phyloP scores from a whole-genome alignment of 2,888 invertebrate species.

The Drosophila setosimentum region DNA sequence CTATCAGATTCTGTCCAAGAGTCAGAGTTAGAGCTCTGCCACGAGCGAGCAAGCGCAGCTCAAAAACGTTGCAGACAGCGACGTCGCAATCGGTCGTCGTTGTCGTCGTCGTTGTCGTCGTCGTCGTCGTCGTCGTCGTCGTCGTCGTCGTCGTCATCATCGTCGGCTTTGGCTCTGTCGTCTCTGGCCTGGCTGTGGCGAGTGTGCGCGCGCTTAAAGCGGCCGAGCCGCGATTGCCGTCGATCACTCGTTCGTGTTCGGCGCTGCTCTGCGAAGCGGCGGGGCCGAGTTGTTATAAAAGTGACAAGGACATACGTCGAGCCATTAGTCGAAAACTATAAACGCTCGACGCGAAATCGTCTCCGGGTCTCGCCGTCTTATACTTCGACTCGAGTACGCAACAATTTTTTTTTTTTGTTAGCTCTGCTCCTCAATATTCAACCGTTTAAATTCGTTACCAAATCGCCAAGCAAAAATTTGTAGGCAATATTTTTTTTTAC shows the following conservation, averaged over 20 bases:
- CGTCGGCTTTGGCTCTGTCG: slow-evolving; percentile 16
- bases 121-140: background rate
- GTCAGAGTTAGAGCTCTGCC: slow-evolving; percentile 41
- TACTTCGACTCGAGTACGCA: slow-evolving; percentile 62
- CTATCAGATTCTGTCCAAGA: slow-evolving; percentile 59
- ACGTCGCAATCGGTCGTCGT: slow-evolving; percentile 45
- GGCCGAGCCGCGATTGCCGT: slow-evolving; percentile 69
- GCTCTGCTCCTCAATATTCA: slow-evolving; percentile 27
- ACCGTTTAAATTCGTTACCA: slow-evolving; percentile 22
- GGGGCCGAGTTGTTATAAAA: slow-evolving; percentile 85
- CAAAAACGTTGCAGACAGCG: slow-evolving; percentile 46
- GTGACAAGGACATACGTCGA: slow-evolving; percentile 86
- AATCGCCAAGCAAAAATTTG: slow-evolving; percentile 18
- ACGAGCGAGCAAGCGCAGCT: slow-evolving; percentile 39
- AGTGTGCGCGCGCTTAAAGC: slow-evolving; percentile 77
- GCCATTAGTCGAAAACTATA: slow-evolving; percentile 86
- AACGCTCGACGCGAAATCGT: slow-evolving; percentile 84
- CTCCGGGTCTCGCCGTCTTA: slow-evolving; percentile 70
- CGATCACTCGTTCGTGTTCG: slow-evolving; percentile 76
- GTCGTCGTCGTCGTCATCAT: slow-evolving; percentile 19
- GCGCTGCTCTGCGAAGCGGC: slow-evolving; percentile 75
- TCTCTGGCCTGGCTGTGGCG: slow-evolving; percentile 43
- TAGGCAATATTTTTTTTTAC: slow-evolving; percentile 5
- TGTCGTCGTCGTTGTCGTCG: slow-evolving; percentile 20
- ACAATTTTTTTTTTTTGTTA: slow-evolving; percentile 48